phyloP scores from a whole-genome alignment of 2,797 vertebrate genomes.

The Prunella strophiata region DNA sequence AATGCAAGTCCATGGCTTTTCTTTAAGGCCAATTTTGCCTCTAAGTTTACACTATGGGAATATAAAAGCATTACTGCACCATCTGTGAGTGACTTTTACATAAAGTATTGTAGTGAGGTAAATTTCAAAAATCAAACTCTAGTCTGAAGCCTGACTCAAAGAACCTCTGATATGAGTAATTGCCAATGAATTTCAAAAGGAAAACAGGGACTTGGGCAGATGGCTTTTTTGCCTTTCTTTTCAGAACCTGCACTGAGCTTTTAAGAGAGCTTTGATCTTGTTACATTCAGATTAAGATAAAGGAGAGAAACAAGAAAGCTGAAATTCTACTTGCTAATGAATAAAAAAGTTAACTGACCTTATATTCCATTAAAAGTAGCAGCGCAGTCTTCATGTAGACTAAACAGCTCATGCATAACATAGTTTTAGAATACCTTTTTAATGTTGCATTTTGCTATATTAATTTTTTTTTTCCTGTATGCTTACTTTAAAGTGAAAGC shows the following conservation, averaged over 20 bases:
- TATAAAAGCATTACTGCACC: slow-evolving; percentile 8
- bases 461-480: neutral
- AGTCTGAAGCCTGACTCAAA: slow-evolving; percentile 3
- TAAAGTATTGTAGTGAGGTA: neutral
- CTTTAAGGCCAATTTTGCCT: neutral
- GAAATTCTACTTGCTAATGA: neutral
- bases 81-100: slow-evolving; percentile 21
- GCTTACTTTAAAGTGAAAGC: neutral
- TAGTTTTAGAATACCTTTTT: neutral
- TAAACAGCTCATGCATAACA: neutral
- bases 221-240: neutral
- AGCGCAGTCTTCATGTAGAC: neutral
- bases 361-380: neutral
- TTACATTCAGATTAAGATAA: neutral
- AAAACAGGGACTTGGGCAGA: neutral
- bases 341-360: neutral
- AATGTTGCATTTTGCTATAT: neutral
- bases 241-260: neutral
- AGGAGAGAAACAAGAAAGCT: neutral
- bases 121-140: neutral
- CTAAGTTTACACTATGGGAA: neutral
- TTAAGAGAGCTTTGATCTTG: slow-evolving; percentile 4
- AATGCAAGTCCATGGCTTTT: neutral
- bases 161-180: neutral
- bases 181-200: neutral